These are phyloP conservation scores for Araneus ventricosus DNA, from an alignment of 1,140 invertebrate species.

Conservation along the genomic window DNA sequence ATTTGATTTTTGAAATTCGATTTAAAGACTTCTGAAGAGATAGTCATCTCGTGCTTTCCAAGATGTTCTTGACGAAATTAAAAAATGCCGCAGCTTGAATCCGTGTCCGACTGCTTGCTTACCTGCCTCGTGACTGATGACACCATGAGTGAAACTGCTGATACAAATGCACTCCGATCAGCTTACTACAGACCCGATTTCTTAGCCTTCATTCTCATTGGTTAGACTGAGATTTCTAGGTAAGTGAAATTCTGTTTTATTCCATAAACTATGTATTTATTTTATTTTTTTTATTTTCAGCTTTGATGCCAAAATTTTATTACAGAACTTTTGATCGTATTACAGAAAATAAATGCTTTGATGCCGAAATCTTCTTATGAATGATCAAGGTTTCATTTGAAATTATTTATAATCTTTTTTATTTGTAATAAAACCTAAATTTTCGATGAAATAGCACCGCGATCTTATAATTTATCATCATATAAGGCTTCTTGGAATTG, in stretches of 20 bases:
- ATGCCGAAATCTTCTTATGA: not conserved
- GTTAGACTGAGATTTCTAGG: not conserved
- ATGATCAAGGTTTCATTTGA: no score
- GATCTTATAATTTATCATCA: no score
- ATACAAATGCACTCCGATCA: constrained; percentile 58
- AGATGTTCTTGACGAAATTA: not conserved
- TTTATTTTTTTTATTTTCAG: not conserved
- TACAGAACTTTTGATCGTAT: no score
- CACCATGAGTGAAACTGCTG: constrained; percentile 54
- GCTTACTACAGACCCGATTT: constrained; percentile 71
- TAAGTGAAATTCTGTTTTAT: not conserved
- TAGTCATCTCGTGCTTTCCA: not conserved
- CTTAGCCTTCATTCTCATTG: constrained; percentile 65
- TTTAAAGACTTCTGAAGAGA: no score
- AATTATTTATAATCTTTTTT: no score
- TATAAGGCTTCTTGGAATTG: no score
- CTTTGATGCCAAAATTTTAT: not conserved
- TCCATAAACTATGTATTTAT: no score
- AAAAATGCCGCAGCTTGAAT: constrained; percentile 23
- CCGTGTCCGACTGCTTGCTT: not conserved
- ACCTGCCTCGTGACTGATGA: not conserved
- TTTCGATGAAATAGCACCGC: no score
- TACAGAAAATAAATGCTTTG: not conserved
- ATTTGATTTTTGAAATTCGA: no score
- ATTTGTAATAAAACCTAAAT: no score